Percentiles rank a stretch among this genome's conserved stretches.
phyloP scores from a whole-genome alignment of 2,888 invertebrate genomes.

The Ctenicera cuprea region DNA sequence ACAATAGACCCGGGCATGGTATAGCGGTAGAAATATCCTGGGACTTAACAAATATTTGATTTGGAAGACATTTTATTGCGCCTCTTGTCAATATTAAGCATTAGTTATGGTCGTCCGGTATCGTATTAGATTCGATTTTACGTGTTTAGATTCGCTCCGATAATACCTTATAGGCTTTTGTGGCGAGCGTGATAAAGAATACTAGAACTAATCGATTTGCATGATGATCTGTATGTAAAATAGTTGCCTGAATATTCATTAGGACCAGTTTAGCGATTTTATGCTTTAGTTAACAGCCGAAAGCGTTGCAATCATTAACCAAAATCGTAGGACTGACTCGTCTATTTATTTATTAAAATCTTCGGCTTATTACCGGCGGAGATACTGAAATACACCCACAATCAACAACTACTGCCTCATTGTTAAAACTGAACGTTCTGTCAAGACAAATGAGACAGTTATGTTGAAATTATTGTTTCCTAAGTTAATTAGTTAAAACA shows the following conservation, averaged over 20 bases:
- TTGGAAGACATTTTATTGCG: conserved; percentile 56
- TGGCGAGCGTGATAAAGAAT: conserved; percentile 16
- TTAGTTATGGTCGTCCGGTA: conserved; percentile 57
- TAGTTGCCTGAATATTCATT: conserved; percentile 41
- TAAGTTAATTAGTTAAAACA: too few relatives aligned
- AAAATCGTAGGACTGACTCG: conserved; percentile 12
- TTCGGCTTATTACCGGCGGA: background rate
- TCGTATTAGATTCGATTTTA: conserved; percentile 55
- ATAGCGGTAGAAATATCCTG: conserved; percentile 39
- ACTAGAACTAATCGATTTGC: conserved; percentile 48
- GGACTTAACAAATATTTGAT: conserved; percentile 59
- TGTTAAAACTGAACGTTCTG: conserved; percentile 1
- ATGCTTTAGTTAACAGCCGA: conserved; percentile 41
- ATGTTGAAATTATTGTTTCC: too few relatives aligned
- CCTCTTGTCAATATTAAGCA: conserved; percentile 57
- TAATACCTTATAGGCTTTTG: conserved; percentile 15
- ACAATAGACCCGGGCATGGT: conserved; percentile 54
- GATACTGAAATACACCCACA: conserved; percentile 15
- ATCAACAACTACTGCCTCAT: conserved; percentile 5
- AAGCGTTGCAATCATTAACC: conserved; percentile 26
- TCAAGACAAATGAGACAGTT: too few relatives aligned
- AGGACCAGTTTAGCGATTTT: conserved; percentile 46
- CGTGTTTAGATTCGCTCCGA: conserved; percentile 37
- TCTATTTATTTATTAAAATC: conserved; percentile 16
- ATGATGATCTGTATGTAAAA: conserved; percentile 46